Evolutionary conservation across 2,797 vertebrate genomes (phyloP).

Genomic region (Megaceryle alcyon): DNA sequence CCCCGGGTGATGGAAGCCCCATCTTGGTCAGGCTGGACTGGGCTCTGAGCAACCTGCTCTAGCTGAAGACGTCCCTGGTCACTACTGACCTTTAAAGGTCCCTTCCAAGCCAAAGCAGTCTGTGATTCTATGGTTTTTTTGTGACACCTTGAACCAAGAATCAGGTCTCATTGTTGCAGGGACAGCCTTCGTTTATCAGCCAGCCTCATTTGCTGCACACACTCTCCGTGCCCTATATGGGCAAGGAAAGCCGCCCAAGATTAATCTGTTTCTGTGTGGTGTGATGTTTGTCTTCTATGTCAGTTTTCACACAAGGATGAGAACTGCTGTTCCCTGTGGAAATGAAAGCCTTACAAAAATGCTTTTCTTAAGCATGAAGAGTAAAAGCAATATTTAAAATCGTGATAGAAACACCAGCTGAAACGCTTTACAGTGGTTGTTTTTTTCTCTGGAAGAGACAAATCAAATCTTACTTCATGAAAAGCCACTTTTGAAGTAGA

Average conservation of each 20-base stretch:
- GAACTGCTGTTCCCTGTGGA: background rate
- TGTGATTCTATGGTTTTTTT: background rate
- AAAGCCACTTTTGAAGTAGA: background rate
- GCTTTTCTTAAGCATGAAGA: constrained; percentile 3
- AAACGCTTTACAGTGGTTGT: background rate
- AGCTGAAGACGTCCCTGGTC: background rate
- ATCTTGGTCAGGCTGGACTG: background rate
- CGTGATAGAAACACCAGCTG: background rate
- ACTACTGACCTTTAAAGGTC: background rate
- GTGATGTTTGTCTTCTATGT: background rate
- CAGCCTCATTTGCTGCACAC: fast-evolving
- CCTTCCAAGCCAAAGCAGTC: background rate
- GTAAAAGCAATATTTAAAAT: constrained; percentile 29
- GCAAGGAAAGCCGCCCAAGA: background rate
- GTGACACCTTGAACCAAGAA: background rate
- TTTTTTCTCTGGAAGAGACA: background rate
- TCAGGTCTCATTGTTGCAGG: background rate
- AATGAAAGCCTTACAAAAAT: background rate
- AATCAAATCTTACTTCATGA: background rate
- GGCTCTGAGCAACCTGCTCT: background rate
- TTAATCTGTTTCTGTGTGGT: background rate
- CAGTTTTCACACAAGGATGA: background rate
- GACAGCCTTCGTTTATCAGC: background rate
- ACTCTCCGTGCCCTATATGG: background rate
- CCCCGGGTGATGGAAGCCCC: background rate